Percentiles rank a stretch among this genome's conserved stretches.
These are phyloP conservation scores for Sinocyclocheilus anshuiensis DNA, from an alignment of 2,113 vertebrate genomes.

Conservation along the genomic window DNA sequence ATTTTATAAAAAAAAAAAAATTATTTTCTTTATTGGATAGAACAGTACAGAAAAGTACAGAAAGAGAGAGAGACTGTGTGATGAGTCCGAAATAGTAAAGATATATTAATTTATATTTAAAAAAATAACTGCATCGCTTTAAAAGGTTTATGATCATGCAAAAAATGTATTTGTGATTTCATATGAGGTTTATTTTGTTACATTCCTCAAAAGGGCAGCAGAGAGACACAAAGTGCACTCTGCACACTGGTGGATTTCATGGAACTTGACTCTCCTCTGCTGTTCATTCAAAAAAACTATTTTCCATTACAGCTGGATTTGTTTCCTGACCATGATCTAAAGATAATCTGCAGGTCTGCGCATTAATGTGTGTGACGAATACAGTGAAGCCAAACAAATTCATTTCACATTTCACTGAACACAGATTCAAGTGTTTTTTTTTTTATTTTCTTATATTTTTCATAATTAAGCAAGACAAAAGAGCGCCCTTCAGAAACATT, in stretches of 20 bases:
- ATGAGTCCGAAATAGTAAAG: no score
- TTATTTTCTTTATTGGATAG: no score
- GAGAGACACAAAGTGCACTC: background rate
- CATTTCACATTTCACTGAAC: background rate
- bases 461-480: background rate
- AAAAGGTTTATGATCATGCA: background rate
- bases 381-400: background rate
- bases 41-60: no score
- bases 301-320: background rate
- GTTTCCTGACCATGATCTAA: background rate
- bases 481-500: background rate
- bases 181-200: background rate
- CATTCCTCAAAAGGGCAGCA: slow-evolving; percentile 12
- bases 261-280: slow-evolving; percentile 49
- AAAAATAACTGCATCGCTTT: no score
- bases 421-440: background rate
- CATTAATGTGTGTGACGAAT: background rate
- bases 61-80: no score
- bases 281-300: slow-evolving; percentile 3
- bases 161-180: background rate
- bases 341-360: background rate
- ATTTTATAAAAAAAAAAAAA: no score
- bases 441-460: background rate
- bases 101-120: no score
- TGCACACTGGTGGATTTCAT: background rate